phyloP scores from a whole-genome alignment of 1,140 invertebrate genomes.

The Drosophila varians region DNA sequence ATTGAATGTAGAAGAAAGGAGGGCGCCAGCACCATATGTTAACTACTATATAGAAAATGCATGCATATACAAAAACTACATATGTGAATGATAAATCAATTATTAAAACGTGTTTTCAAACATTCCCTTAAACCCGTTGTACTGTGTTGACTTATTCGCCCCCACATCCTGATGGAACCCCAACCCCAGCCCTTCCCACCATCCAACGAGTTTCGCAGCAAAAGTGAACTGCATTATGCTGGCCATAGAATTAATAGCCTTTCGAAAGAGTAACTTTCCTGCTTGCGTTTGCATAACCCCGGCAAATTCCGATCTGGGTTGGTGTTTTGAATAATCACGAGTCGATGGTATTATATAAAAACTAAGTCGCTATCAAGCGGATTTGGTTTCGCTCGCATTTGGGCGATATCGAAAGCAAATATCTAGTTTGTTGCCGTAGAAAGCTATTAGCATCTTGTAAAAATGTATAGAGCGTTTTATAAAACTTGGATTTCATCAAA shows the following conservation, averaged over 20 bases:
- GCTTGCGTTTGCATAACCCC: slow-evolving; percentile 9
- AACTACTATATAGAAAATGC: slow-evolving; percentile 48
- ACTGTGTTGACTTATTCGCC: background rate
- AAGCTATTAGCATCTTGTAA: slow-evolving; percentile 9
- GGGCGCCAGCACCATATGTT: slow-evolving; percentile 42
- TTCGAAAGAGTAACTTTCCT: slow-evolving; percentile 4
- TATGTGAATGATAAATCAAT: slow-evolving; percentile 53
- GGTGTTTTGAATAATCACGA: slow-evolving; percentile 1
- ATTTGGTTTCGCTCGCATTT: background rate
- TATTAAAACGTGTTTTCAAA: slow-evolving; percentile 60
- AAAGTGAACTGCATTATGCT: background rate
- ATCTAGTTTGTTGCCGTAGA: slow-evolving; percentile 14
- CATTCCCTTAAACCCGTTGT: slow-evolving; percentile 36
- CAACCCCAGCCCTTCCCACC: background rate
- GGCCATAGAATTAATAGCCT: background rate
- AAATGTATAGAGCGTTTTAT: background rate
- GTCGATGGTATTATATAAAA: slow-evolving; percentile 28
- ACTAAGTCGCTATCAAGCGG: slow-evolving; percentile 8
- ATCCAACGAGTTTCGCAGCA: background rate
- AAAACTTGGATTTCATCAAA: too few relatives aligned
- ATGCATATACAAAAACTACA: slow-evolving; percentile 39
- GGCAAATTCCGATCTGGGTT: background rate
- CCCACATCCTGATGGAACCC: too few relatives aligned
- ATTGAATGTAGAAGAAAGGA: slow-evolving; percentile 23
- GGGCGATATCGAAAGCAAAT: background rate